A percentile compares a stretch with the other conserved stretches of the same genome.
Conservation (phyloP, 2,888 invertebrate species). For the Pterobdella sp. region DNA sequence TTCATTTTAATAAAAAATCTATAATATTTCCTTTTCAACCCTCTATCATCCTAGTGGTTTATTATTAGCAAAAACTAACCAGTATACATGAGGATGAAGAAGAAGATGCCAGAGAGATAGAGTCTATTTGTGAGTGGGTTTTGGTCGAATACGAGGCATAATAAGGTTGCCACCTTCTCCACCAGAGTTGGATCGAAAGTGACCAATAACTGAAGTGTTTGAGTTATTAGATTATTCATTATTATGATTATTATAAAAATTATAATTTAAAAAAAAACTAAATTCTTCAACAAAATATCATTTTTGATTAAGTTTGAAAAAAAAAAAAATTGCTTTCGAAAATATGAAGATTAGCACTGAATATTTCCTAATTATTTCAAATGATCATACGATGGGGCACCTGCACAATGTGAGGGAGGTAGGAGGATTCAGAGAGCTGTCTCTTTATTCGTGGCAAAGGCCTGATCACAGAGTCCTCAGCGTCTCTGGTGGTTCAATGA, state of each 20-base stretch:
- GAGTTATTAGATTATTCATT: constrained; percentile 1
- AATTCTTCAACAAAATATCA: neutral
- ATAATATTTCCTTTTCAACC: neutral
- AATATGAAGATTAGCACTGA: neutral
- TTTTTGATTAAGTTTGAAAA: constrained; percentile 1
- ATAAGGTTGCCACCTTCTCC: constrained; percentile 82
- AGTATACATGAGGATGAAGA: constrained; percentile 96
- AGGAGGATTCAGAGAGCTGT: constrained; percentile 75
- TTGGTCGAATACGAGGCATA: constrained; percentile 71
- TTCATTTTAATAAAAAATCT: too few species aligned
- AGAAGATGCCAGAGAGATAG: constrained; percentile 90
- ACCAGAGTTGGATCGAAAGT: constrained; percentile 95
- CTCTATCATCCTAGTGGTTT: neutral
- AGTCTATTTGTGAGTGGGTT: constrained; percentile 89
- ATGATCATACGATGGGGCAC: constrained; percentile 42
- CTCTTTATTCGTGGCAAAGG: constrained; percentile 87
- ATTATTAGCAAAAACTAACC: neutral
- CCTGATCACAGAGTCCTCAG: constrained; percentile 84
- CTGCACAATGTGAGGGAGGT: constrained; percentile 82
- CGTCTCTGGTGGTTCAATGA: constrained; percentile 59
- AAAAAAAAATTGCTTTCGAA: neutral
- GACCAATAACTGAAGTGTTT: constrained; percentile 63
- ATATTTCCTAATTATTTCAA: too few species aligned
- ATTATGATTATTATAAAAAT: neutral
- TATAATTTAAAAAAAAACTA: neutral